Evolutionary conservation across 2,797 vertebrate species (phyloP).

Genomic region (Smutsia temminckii): DNA sequence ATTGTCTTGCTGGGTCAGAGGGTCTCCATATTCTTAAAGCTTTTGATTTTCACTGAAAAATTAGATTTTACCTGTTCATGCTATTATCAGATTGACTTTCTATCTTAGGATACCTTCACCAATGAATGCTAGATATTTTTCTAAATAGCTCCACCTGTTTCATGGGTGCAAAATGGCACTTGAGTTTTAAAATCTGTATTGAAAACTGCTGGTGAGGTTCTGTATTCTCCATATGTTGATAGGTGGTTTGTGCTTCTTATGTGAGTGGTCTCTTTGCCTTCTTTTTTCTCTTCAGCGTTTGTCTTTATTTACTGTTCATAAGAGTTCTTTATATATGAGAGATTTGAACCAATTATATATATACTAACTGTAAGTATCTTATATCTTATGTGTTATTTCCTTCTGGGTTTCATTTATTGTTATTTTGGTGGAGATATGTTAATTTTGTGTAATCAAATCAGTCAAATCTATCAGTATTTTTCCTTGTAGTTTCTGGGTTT

Average conservation of each 20-base stretch:
- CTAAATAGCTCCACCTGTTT: neutral
- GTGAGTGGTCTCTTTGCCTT: neutral
- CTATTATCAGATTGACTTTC: neutral
- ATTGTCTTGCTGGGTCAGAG: neutral
- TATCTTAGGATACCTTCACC: neutral
- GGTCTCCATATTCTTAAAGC: neutral
- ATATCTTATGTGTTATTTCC: neutral
- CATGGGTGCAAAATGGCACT: neutral
- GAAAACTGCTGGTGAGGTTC: conserved; percentile 16
- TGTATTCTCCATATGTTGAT: neutral
- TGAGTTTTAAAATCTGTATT: neutral
- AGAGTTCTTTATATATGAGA: neutral
- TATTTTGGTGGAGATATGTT: conserved; percentile 2
- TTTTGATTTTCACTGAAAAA: neutral
- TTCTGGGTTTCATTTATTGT: neutral
- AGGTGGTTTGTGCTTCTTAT: neutral
- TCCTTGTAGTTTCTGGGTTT: neutral
- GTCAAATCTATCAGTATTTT: neutral
- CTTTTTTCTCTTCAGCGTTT: neutral
- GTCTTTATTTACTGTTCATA: neutral
- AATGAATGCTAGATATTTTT: neutral
- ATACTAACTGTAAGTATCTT: neutral
- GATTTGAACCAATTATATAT: neutral
- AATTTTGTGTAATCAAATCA: neutral
- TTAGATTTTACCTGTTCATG: neutral